Percentiles rank a stretch among this genome's conserved stretches.
phyloP scores from a whole-genome alignment of 2,797 vertebrate species.

The Enteromius anoplus region DNA sequence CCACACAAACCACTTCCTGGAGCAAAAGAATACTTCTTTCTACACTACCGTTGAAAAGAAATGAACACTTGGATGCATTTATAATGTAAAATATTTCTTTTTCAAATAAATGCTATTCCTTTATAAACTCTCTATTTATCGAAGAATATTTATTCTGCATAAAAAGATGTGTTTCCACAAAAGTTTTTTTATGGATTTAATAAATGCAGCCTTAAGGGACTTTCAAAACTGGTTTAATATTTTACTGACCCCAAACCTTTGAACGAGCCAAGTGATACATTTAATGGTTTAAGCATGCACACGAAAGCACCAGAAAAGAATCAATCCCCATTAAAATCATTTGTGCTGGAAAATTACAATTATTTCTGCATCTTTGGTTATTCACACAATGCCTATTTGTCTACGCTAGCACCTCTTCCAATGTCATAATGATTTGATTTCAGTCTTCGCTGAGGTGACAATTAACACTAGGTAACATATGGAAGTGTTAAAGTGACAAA shows the following conservation, averaged over 20 bases:
- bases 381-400: background rate
- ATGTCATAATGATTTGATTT: background rate
- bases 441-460: background rate
- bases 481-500: constrained; percentile 29
- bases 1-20: constrained; percentile 31
- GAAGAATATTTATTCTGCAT: background rate
- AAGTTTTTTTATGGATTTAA: background rate
- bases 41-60: background rate
- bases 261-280: background rate
- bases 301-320: background rate
- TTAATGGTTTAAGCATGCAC: background rate
- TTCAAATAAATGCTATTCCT: background rate
- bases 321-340: constrained; percentile 1
- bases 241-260: background rate
- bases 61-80: background rate
- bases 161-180: background rate
- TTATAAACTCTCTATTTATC: background rate
- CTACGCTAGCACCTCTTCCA: constrained; percentile 3
- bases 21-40: background rate
- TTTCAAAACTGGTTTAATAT: background rate
- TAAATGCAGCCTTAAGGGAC: background rate
- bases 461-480: constrained; percentile 16
- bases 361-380: background rate
- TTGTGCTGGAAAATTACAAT: background rate
- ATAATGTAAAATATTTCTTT: background rate